phyloP scores from a whole-genome alignment of 2,888 invertebrate genomes.

The Cancer borealis region DNA sequence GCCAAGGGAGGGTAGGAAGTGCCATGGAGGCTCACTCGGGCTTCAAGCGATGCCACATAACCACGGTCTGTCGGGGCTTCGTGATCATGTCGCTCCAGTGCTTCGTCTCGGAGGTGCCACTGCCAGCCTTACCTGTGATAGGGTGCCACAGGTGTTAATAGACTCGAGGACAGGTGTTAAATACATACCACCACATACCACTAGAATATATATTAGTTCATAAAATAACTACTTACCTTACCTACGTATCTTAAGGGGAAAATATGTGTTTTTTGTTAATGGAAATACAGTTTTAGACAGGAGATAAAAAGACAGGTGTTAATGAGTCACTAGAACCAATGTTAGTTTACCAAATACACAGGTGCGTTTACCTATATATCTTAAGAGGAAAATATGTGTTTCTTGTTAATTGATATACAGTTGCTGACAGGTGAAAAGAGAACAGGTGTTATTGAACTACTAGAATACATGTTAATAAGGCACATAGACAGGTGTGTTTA shows the following conservation, averaged over 20 bases:
- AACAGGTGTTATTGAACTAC: not conserved
- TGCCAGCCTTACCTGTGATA: conserved; percentile 89
- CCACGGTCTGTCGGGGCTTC: conserved; percentile 96
- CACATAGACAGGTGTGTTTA: not conserved
- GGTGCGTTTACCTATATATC: too few relatives aligned
- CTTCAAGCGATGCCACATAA: conserved; percentile 98
- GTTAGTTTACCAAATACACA: too few relatives aligned
- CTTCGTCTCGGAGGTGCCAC: conserved; percentile 96
- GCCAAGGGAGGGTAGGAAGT: conserved; percentile 26
- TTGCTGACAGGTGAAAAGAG: not conserved
- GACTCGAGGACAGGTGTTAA: not conserved
- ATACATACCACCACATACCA: not conserved
- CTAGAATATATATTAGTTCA: not conserved
- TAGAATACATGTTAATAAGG: not conserved
- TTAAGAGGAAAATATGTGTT: too few relatives aligned
- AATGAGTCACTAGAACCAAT: too few relatives aligned
- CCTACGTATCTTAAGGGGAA: too few relatives aligned
- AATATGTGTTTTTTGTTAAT: too few relatives aligned
- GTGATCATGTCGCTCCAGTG: conserved; percentile 99
- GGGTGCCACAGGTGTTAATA: not conserved
- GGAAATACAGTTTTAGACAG: too few relatives aligned
- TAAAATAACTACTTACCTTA: too few relatives aligned
- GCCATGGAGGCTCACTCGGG: conserved; percentile 73
- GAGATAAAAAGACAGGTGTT: too few relatives aligned
- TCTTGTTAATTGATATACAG: not conserved